A percentile compares a stretch with the other conserved stretches of the same genome.
Conservation (phyloP, 2,888 invertebrate species). For the Rambutsinella grinnellia region DNA sequence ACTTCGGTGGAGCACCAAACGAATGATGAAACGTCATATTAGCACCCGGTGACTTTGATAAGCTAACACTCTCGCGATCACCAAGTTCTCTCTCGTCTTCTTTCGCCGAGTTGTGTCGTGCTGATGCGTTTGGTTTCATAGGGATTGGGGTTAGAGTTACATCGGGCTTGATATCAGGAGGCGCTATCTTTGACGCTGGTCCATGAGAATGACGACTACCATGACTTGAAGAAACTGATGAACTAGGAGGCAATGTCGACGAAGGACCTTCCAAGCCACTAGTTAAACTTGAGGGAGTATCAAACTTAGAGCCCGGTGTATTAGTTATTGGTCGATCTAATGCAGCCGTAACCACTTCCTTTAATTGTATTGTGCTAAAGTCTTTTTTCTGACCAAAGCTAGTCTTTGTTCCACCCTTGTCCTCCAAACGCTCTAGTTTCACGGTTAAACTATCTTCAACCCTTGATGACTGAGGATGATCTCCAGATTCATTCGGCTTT, state of each 20-base stretch:
- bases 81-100: slow-evolving; percentile 48
- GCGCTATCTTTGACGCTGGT: slow-evolving; percentile 52
- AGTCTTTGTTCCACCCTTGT: slow-evolving; percentile 24
- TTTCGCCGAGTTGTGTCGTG: slow-evolving; percentile 39
- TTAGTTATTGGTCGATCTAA: slow-evolving; percentile 62
- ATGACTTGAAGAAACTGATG: slow-evolving; percentile 20
- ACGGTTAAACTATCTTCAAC: slow-evolving; percentile 43
- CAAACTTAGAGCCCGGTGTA: slow-evolving; percentile 52
- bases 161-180: slow-evolving; percentile 66
- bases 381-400: slow-evolving; percentile 50
- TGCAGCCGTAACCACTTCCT: slow-evolving; percentile 62
- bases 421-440: slow-evolving; percentile 52
- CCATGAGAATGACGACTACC: slow-evolving; percentile 43
- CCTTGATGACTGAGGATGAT: slow-evolving; percentile 6
- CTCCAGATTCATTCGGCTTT: not conserved
- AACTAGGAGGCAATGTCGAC: slow-evolving; percentile 4
- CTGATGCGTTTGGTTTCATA: slow-evolving; percentile 42
- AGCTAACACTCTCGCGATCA: slow-evolving; percentile 31
- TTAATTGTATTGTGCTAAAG: slow-evolving; percentile 58
- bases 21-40: slow-evolving; percentile 30
- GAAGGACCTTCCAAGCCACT: slow-evolving; percentile 43
- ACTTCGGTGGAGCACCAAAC: slow-evolving; percentile 55
- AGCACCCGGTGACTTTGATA: slow-evolving; percentile 55
- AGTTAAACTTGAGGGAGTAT: slow-evolving; percentile 44
- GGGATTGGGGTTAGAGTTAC: slow-evolving; percentile 65